Base-by-base conservation (phyloP, 1,140 invertebrate genomes). In the Drosophila azteca region DNA sequence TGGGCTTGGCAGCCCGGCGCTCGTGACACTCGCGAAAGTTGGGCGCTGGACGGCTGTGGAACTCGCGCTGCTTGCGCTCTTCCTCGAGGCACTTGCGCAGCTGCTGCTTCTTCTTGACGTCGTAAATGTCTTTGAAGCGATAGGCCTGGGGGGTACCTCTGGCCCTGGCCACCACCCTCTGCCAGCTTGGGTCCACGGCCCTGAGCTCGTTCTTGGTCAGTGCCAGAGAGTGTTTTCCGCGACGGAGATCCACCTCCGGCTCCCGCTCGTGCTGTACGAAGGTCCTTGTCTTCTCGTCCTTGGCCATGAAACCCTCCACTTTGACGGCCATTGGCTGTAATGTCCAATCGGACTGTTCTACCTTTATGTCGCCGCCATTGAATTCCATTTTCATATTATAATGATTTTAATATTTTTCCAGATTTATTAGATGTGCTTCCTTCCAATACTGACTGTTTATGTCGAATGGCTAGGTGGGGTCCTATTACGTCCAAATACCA, bases 31-130 rank as follows among this genome's bases (percentile, higher is more conserved):
- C 63, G 0, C 29, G 66, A 26, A 88, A 88, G 13, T 88, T 76
- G 1, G 83, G 83, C 83, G 88, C 88, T 2, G 83, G 83, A 0
- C 71, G 83, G 46, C 84, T 88, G 24, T 52, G 84, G 26, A 88
- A 88, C 9, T 77, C 68, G 0, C 83, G 83, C 43, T 59, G 51
- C 15, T 61, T 54, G 2, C 76, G 79, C 45, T 88, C 83, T 24
- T 59, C 29, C 15, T 71, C 79, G 1, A 63, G 9, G 3, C 26
- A 44, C 29, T 71, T 24, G 1, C 26, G 61, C 6, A 70, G 17
- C 5, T 68, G 13, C 22, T 53, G 45, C 29, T 83, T 53, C 62
- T 83, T 79, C 29, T 53, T 71, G 17, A 11, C 49, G 9, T 87
- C 69, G 13, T 88, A 88, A 15, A 88, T 89, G 17, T 88, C 76